Evolutionary conservation across 2,888 invertebrate species (phyloP).

Genomic region (Lampropteryx suffumata): DNA sequence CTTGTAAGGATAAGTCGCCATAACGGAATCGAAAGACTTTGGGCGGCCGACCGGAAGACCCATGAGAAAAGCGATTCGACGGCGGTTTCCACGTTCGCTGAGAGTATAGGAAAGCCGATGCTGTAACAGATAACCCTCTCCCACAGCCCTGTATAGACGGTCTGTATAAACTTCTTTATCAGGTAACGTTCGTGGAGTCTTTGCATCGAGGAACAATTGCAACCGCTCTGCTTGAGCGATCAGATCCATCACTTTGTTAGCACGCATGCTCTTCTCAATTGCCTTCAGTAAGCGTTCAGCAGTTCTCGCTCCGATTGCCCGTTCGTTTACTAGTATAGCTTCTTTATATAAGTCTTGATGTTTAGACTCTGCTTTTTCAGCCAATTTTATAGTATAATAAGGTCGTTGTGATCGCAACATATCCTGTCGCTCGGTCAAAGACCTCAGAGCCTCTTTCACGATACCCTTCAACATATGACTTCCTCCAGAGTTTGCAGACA

Average conservation of each 20-base stretch:
- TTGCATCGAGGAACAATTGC: slow-evolving; percentile 69
- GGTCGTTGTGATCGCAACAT: slow-evolving; percentile 73
- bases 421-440: slow-evolving; percentile 68
- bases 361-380: slow-evolving; percentile 70
- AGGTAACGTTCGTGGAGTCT: slow-evolving; percentile 67
- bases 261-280: slow-evolving; percentile 62
- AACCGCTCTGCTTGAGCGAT: slow-evolving; percentile 73
- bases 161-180: slow-evolving; percentile 71
- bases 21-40: slow-evolving; percentile 73
- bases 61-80: slow-evolving; percentile 75
- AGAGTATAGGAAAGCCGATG: slow-evolving; percentile 71
- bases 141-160: slow-evolving; percentile 68
- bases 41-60: slow-evolving; percentile 69
- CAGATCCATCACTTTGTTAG: slow-evolving; percentile 63
- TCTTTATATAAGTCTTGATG: slow-evolving; percentile 68
- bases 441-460: slow-evolving; percentile 60
- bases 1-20: slow-evolving; percentile 73
- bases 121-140: slow-evolving; percentile 68
- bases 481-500: slow-evolving; percentile 66
- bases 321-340: slow-evolving; percentile 58
- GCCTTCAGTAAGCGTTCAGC: slow-evolving; percentile 62
- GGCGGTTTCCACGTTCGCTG: slow-evolving; percentile 71
- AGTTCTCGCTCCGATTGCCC: slow-evolving; percentile 64
- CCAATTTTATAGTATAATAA: slow-evolving; percentile 69
- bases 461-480: slow-evolving; percentile 52